Conservation (phyloP, 2,888 invertebrate species). For the Tanypteryx hageni region DNA sequence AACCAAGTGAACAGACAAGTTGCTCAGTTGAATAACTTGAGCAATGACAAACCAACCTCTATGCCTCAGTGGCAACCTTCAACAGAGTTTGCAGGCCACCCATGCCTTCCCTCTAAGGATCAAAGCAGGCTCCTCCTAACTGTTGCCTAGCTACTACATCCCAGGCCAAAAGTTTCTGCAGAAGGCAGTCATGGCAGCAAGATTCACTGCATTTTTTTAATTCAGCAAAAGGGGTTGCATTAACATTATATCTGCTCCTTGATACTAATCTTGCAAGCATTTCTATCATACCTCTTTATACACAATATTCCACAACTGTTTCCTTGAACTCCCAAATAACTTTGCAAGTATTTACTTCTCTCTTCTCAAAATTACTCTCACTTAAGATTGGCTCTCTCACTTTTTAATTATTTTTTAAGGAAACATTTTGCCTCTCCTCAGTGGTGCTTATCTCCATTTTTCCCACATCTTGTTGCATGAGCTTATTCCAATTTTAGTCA, state of each 20-base stretch:
- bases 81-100: constrained; percentile 54
- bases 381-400: constrained; percentile 13
- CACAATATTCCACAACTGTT: constrained; percentile 49
- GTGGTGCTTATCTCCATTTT: constrained; percentile 18
- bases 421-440: constrained; percentile 47
- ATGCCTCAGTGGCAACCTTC: constrained; percentile 62
- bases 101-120: constrained; percentile 58
- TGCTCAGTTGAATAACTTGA: constrained; percentile 49
- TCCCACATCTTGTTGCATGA: not conserved
- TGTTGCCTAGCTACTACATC: constrained; percentile 62
- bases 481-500: not conserved
- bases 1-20: constrained; percentile 61
- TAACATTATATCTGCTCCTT: constrained; percentile 62
- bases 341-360: not conserved
- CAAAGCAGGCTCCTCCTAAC: constrained; percentile 64
- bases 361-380: constrained; percentile 5
- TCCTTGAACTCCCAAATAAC: constrained; percentile 26
- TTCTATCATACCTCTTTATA: constrained; percentile 63
- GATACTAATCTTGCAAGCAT: constrained; percentile 63
- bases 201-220: constrained; percentile 46
- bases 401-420: constrained; percentile 23
- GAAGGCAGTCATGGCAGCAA: constrained; percentile 64
- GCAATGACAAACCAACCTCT: constrained; percentile 50
- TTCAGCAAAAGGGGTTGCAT: constrained; percentile 57
- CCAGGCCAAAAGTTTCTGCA: constrained; percentile 63